phyloP scores from a whole-genome alignment of 2,797 vertebrate genomes.

The Salmo trutta region DNA sequence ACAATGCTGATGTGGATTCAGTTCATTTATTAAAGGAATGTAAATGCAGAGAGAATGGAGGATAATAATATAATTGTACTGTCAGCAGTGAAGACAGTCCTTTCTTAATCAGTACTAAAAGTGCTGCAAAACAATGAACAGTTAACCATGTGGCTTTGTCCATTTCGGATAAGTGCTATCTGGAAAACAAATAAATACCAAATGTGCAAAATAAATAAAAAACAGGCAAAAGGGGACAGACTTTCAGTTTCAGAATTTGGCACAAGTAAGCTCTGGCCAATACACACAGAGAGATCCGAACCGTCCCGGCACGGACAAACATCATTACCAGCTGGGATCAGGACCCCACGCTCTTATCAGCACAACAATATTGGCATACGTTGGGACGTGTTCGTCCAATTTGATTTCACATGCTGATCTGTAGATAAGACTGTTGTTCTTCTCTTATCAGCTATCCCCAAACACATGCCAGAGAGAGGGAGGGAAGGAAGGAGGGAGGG shows the following conservation, averaged over 20 bases:
- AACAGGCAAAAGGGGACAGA: not conserved
- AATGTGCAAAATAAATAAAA: not conserved
- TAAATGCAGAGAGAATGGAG: not conserved
- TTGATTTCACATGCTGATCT: constrained; percentile 12
- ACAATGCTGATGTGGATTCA: not conserved
- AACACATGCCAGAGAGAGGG: not conserved
- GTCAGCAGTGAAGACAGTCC: not conserved
- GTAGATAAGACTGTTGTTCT: constrained; percentile 6
- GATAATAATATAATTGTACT: not conserved
- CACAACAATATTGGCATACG: constrained; percentile 11
- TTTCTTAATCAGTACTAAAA: not conserved
- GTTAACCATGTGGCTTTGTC: too few relatives aligned
- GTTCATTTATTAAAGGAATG: not conserved
- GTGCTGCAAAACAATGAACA: not conserved
- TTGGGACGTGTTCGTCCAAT: not conserved
- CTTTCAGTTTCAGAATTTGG: too few relatives aligned
- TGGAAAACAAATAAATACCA: too few relatives aligned
- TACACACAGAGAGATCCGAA: not conserved
- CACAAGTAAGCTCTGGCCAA: too few relatives aligned
- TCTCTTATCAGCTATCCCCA: constrained; percentile 11
- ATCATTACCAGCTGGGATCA: not conserved
- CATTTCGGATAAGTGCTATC: too few relatives aligned
- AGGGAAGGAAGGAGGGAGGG: too few relatives aligned
- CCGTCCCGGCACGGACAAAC: not conserved
- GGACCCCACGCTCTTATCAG: not conserved